These are phyloP conservation scores for Listrodromus nycthemerus DNA, from an alignment of 2,888 invertebrate genomes.

Conservation along the genomic window DNA sequence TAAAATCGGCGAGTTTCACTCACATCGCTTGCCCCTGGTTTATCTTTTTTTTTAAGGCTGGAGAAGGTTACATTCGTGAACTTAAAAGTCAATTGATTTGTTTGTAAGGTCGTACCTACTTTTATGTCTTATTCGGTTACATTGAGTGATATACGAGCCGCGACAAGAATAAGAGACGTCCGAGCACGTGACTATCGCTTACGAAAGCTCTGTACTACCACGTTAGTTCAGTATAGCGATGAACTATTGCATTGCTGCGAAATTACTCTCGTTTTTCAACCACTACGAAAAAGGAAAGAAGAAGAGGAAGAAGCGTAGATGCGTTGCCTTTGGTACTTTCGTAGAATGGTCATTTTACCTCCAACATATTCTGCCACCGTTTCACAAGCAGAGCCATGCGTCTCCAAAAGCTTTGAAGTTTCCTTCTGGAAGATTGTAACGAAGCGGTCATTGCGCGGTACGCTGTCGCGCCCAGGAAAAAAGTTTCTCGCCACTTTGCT, in stretches of 20 bases:
- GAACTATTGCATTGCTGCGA: conserved; percentile 24
- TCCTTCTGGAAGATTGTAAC: conserved; percentile 53
- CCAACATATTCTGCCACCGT: conserved; percentile 23
- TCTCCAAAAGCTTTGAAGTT: conserved; percentile 58
- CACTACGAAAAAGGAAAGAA: conserved; percentile 6
- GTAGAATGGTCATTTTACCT: conserved; percentile 59
- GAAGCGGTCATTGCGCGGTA: conserved; percentile 57
- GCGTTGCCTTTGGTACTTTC: conserved; percentile 28
- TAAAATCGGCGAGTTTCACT: background rate
- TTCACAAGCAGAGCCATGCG: conserved; percentile 26
- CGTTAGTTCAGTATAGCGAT: conserved; percentile 35
- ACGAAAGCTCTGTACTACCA: background rate
- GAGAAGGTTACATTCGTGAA: background rate
- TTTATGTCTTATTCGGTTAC: background rate
- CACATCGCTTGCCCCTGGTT: background rate
- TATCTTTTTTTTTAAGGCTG: background rate
- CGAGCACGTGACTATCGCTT: conserved; percentile 40
- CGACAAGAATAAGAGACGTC: conserved; percentile 37
- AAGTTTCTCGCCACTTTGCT: conserved; percentile 33
- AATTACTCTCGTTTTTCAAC: conserved; percentile 22
- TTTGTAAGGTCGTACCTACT: background rate
- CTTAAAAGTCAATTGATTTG: background rate
- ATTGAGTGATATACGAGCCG: conserved; percentile 8
- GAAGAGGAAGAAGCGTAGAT: conserved; percentile 10
- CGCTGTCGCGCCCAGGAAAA: conserved; percentile 16